Conservation (phyloP, 2,113 vertebrate genomes). For the Percopsis transmontana region DNA sequence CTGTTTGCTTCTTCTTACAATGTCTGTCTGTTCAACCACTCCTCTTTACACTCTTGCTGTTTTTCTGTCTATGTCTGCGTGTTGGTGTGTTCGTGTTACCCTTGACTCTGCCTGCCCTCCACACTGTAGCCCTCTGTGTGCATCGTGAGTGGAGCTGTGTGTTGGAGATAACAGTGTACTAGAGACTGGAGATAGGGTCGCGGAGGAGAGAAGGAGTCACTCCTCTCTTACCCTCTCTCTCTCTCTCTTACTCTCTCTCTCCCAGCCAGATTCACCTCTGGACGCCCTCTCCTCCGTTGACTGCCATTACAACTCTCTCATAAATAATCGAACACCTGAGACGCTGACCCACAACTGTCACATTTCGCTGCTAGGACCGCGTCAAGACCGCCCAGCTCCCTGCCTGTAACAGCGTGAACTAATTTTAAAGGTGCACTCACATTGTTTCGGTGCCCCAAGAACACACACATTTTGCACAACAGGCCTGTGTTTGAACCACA, state of each 20-base stretch:
- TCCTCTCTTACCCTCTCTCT: not conserved
- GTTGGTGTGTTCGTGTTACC: not conserved
- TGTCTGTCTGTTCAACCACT: conserved; percentile 6
- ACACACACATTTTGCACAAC: too few species aligned
- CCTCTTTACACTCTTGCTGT: not conserved
- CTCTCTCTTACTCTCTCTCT: conserved; percentile 7
- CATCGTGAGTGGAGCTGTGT: conserved; percentile 7
- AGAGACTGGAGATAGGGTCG: not conserved
- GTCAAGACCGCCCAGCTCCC: not conserved
- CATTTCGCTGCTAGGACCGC: conserved; percentile 11
- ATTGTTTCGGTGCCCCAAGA: too few species aligned
- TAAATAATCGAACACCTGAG: conserved; percentile 67
- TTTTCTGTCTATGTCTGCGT: not conserved
- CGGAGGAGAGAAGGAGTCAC: too few species aligned
- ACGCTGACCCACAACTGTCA: conserved; percentile 37
- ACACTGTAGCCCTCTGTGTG: not conserved
- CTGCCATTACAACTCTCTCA: conserved; percentile 56
- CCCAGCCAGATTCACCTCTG: conserved; percentile 65
- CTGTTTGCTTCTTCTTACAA: conserved; percentile 31
- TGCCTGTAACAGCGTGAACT: not conserved
- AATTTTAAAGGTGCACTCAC: not conserved
- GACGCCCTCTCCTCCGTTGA: conserved; percentile 60
- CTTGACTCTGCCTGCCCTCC: too few species aligned
- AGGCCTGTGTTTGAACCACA: too few species aligned
- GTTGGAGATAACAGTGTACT: conserved; percentile 24